Base-by-base conservation (phyloP, 1,140 invertebrate genomes). In the Ericerus pela region DNA sequence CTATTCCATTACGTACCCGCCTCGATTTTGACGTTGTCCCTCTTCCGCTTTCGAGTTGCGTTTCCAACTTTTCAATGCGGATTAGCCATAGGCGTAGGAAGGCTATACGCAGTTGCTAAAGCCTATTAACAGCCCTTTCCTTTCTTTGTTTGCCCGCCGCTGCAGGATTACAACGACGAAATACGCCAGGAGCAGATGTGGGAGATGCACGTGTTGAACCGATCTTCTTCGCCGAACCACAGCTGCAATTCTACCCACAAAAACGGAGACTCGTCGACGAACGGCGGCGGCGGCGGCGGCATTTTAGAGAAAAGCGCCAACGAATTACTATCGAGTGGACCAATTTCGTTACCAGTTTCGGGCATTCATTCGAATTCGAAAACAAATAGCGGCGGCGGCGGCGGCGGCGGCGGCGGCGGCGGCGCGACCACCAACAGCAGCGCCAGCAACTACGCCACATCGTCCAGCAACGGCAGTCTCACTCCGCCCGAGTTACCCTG, bases 121-220 rank as follows among this genome's bases (percentile, higher is more conserved):
- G n/a, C n/a, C n/a, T n/a, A n/a, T n/a, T n/a, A n/a, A n/a, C n/a
- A n/a, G n/a, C n/a, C n/a, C n/a, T n/a, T n/a, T n/a, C n/a, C n/a
- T n/a, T n/a, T n/a, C n/a, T n/a, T n/a, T n/a, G n/a, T n/a, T n/a
- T 51, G 4, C 4, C 20, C 30, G 20, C 2, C 14, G 26, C 43
- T 26, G 28, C 38, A 82, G 79, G 81, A 84, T 65, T 85, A 85
- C 73, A 88, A 88, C 68, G 86, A 89, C 64, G 85, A 87, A 62
- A 89, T 88, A 59, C 69, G 84, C 56, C 84, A 87, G 65, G 83
- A 88, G 65, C 85, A 88, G 67, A 82, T 88, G 76, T 76, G 84
- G 71, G 84, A 88, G 68, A 83, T 88, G 82, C 62, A 64, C 31
- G 57, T 62, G 18, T 24, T 58, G 29, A 47, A 47, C 20, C 22